Evolutionary conservation across 1,140 invertebrate species (phyloP), one percentile per base, ranked within the genome.

Genomic region (Anoplophora glabripennis): DNA sequence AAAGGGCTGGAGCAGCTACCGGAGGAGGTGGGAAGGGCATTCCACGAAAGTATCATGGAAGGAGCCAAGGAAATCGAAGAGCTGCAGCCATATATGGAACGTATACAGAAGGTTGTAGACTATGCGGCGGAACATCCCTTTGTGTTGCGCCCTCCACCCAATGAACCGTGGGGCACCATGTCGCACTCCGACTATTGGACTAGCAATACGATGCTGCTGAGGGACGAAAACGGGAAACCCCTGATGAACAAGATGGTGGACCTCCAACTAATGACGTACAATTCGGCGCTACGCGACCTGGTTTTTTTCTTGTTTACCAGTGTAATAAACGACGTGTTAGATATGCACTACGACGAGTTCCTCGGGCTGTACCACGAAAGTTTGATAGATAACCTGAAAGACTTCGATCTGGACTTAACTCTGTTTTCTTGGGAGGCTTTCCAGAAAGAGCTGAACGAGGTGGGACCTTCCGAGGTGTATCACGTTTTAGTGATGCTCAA

Each of bases 141-240:
- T 58, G 10, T 53, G 53, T 70, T 73, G 66, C 14, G 60, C 1
- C 52, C 61, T 1, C 35, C 52, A 0, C 72, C 74, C 0, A 66
- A 69, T 0, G 76, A 80, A 46, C 72, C 75, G 0, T 85, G 78
- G 71, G 77, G 76, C 0, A 80, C 78, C 0, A 77, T 82, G 15
- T 70, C 77, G 3, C 86, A 86, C 49, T 73, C 77, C 0, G 86
- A 87, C 69, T 78, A 84, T 41, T 86, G 84, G 85, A 72, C 78
- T 4, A 86, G 85, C 64, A 87, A 87, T 61, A 75, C 85, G 0
- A 76, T 87, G 70, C 42, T 75, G 10, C 44, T 63, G 1, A 64
- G 56, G 36, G 61, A 73, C 36, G 14, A 60, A 28, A 57, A 53
- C 46, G 75, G 71, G 0, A 52, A 69, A 15, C 73, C 81, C 0